Percentiles rank a stretch among this genome's conserved stretches.
Conservation (phyloP, 2,113 vertebrate species). For the Ophthalmolycus amberensis region DNA sequence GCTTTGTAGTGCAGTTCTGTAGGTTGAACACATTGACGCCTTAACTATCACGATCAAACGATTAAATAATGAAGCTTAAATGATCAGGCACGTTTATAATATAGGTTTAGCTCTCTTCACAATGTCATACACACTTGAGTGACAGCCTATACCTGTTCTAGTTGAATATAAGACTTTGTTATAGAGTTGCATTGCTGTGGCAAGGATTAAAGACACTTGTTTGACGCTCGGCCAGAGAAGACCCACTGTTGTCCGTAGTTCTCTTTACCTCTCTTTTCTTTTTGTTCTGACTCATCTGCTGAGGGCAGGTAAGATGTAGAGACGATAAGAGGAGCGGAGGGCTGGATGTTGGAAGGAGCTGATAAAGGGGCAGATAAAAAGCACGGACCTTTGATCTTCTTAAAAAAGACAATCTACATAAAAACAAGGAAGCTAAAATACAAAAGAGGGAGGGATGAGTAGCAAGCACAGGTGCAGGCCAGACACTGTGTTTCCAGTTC, state of each 20-base stretch:
- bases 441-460: slow-evolving; percentile 30
- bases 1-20: background rate
- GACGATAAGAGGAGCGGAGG: slow-evolving; percentile 46
- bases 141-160: too few relatives aligned
- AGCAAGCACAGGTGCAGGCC: slow-evolving; percentile 46
- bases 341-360: slow-evolving; percentile 36
- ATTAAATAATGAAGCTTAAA: background rate
- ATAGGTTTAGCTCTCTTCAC: background rate
- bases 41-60: background rate
- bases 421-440: slow-evolving; percentile 52
- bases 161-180: background rate
- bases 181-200: background rate
- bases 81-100: background rate
- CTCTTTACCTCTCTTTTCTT: slow-evolving; percentile 17
- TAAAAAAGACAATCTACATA: slow-evolving; percentile 64
- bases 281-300: slow-evolving; percentile 8
- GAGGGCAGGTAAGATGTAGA: slow-evolving; percentile 31
- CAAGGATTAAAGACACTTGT: slow-evolving; percentile 12
- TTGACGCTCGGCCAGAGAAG: slow-evolving; percentile 1
- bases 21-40: background rate
- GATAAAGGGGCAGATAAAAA: slow-evolving; percentile 44
- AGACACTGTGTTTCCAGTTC: slow-evolving; percentile 5
- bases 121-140: slow-evolving; percentile 1
- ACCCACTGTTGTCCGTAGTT: background rate
- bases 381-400: slow-evolving; percentile 67